These are phyloP conservation scores for Polyommatus icarus DNA, from an alignment of 2,888 invertebrate species.

Conservation along the genomic window DNA sequence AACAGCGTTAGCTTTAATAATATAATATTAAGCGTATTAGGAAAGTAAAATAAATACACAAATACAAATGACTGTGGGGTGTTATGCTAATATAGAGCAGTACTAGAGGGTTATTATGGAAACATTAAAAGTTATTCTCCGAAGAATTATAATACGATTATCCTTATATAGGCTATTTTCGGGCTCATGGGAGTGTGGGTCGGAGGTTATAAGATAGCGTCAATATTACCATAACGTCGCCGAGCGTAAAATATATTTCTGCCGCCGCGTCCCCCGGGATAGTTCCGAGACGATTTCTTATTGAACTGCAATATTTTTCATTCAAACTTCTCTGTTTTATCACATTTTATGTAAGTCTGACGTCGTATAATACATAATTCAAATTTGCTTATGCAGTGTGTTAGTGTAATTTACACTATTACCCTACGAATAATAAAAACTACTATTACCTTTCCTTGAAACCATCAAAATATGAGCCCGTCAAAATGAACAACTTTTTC, in stretches of 20 bases:
- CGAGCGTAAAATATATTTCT: conserved; percentile 24
- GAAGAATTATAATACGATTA: background rate
- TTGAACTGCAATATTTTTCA: conserved; percentile 10
- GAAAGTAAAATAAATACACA: too few relatives aligned
- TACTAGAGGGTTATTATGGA: background rate
- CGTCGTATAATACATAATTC: background rate
- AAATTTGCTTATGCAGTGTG: too few relatives aligned
- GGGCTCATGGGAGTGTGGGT: background rate
- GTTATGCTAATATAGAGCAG: background rate
- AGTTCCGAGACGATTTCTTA: background rate
- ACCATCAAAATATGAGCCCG: too few relatives aligned
- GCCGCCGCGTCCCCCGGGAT: conserved; percentile 5
- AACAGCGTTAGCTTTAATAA: too few relatives aligned
- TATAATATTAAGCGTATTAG: too few relatives aligned
- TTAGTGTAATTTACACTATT: too few relatives aligned
- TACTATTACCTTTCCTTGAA: too few relatives aligned
- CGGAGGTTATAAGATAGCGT: conserved; percentile 17
- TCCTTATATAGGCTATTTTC: background rate
- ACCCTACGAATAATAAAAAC: too few relatives aligned
- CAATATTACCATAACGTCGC: conserved; percentile 26
- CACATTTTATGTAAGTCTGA: background rate
- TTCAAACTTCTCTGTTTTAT: background rate
- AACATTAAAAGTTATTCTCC: conserved; percentile 1
- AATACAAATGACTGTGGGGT: too few relatives aligned
- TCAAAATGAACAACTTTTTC: too few relatives aligned